Conservation (phyloP, 2,797 vertebrate genomes). For the Synaphobranchus kaupii region DNA sequence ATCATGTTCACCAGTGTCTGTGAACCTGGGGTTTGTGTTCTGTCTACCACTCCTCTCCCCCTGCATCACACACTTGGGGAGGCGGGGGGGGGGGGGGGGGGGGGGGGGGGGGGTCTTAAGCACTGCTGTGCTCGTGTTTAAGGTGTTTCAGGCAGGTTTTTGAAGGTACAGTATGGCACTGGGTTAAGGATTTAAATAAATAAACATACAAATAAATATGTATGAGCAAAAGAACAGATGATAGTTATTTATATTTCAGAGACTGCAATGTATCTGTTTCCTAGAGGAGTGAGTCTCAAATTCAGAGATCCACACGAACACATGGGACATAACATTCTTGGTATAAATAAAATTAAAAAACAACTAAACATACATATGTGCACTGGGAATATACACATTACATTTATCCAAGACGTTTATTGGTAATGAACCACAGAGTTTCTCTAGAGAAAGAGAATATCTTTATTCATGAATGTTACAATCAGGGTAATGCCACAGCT, state of each 20-base stretch:
- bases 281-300: neutral
- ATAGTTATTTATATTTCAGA: neutral
- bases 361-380: slow-evolving; percentile 11
- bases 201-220: neutral
- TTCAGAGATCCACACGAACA: neutral
- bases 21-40: neutral
- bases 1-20: neutral
- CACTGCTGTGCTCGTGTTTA: slow-evolving; percentile 19
- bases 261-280: neutral
- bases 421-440: neutral
- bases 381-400: neutral
- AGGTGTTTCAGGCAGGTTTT: neutral
- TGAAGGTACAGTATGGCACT: neutral
- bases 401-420: neutral
- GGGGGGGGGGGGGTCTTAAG: slow-evolving; percentile 29
- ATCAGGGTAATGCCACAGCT: slow-evolving; percentile 38
- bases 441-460: slow-evolving; percentile 12
- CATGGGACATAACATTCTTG: neutral
- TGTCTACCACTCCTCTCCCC: neutral
- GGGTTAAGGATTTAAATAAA: neutral
- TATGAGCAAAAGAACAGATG: neutral
- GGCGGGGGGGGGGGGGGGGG: slow-evolving; percentile 34
- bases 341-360: neutral
- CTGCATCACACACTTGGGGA: slow-evolving; percentile 24
- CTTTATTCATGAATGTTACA: slow-evolving; percentile 52